phyloP scores from a whole-genome alignment of 2,797 vertebrate genomes.

The Loris lydekkerianus region DNA sequence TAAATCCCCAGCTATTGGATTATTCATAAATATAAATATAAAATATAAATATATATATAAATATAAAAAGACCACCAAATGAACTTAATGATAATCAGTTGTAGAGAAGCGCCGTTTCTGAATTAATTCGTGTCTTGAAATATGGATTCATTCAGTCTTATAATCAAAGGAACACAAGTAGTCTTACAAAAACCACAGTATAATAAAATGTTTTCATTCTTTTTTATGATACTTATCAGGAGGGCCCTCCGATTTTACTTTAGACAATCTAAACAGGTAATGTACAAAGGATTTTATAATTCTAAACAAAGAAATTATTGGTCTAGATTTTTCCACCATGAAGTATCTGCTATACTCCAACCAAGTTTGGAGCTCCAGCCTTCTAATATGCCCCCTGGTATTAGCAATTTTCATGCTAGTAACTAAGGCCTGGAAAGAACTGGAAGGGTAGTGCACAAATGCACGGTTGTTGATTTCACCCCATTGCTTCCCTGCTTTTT shows the following conservation, averaged over 20 bases:
- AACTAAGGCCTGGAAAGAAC: not conserved
- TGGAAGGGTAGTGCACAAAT: not conserved
- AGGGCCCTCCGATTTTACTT: constrained; percentile 56
- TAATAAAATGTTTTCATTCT: constrained; percentile 32
- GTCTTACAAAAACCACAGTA: constrained; percentile 9
- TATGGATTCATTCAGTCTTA: constrained; percentile 39
- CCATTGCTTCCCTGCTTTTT: not conserved
- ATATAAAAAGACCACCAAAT: not conserved
- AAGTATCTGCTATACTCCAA: constrained; percentile 31
- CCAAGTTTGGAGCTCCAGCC: not conserved
- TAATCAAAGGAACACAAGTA: constrained; percentile 39
- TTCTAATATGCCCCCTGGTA: not conserved
- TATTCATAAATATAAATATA: not conserved
- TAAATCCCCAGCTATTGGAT: not conserved
- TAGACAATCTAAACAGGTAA: constrained; percentile 31
- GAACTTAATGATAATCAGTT: constrained; percentile 55
- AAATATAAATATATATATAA: not conserved
- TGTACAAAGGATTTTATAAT: not conserved
- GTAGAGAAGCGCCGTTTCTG: constrained; percentile 10
- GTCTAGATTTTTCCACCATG: not conserved
- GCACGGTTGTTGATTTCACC: constrained; percentile 53
- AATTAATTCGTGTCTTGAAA: constrained; percentile 59
- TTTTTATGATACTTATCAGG: constrained; percentile 1
- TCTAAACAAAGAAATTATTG: constrained; percentile 58
- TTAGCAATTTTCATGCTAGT: not conserved